Evolutionary conservation across 2,888 invertebrate species (phyloP).

Genomic region (Tanytarsus gracilentus): DNA sequence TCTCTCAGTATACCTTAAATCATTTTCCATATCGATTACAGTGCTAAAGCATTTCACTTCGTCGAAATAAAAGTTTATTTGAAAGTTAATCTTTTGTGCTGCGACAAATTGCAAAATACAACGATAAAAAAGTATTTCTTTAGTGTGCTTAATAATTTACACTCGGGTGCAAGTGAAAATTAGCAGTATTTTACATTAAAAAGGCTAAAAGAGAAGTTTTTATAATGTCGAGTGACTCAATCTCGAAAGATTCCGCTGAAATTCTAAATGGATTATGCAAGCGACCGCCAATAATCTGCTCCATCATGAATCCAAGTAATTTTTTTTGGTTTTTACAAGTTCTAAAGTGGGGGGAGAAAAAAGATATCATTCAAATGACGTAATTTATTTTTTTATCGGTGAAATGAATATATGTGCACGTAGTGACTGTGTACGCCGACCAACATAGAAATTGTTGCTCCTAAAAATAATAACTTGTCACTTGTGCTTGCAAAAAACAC

Average conservation of each 20-base stretch:
- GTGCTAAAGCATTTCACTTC: constrained; percentile 3
- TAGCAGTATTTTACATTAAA: no score
- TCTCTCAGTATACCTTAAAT: background rate
- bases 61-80: background rate
- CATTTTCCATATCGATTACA: constrained; percentile 20
- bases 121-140: background rate
- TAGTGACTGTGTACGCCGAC: no score
- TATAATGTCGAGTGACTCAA: constrained; percentile 20
- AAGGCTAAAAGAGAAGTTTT: background rate
- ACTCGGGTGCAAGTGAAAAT: no score
- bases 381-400: no score
- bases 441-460: background rate
- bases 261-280: constrained; percentile 22
- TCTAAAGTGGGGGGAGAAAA: no score
- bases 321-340: background rate
- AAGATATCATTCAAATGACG: background rate
- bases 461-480: background rate
- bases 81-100: background rate
- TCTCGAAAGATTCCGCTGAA: constrained; percentile 2
- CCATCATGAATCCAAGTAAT: constrained; percentile 25
- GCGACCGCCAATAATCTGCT: constrained; percentile 17
- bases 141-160: no score
- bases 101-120: background rate
- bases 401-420: no score
- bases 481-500: background rate